Evolutionary conservation across 2,888 invertebrate genomes (phyloP).

Genomic region (Dolichopus griseipennis): DNA sequence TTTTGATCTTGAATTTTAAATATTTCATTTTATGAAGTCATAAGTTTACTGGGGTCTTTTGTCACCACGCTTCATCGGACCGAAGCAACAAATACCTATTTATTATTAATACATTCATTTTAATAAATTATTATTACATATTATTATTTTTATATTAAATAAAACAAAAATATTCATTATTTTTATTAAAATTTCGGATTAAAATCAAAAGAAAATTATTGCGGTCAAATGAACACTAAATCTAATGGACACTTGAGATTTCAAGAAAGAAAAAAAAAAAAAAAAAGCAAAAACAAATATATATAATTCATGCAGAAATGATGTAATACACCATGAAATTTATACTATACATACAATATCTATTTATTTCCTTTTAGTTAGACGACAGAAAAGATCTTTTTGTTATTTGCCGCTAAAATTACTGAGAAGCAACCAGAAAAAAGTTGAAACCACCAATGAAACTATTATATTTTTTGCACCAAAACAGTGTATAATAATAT

Average conservation of each 20-base stretch:
- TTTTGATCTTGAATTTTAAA: too few species aligned
- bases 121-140: too few species aligned
- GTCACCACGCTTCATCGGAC: too few species aligned
- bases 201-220: neutral
- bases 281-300: too few species aligned
- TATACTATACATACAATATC: neutral
- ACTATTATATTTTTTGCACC: too few species aligned
- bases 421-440: neutral
- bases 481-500: too few species aligned
- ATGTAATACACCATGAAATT: neutral
- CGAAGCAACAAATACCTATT: too few species aligned
- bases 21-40: too few species aligned
- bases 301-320: neutral
- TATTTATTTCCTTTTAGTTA: neutral
- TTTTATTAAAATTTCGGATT: neutral
- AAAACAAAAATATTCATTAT: neutral
- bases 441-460: neutral
- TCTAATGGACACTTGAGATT: slow-evolving; percentile 4
- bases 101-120: too few species aligned
- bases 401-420: neutral
- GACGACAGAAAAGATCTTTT: neutral
- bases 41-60: too few species aligned
- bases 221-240: slow-evolving; percentile 5
- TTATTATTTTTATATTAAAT: neutral
- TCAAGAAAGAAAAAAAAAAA: neutral